Evolutionary conservation across 2,888 invertebrate species (phyloP).

Genomic region (Eueremaeus valkanovi): DNA sequence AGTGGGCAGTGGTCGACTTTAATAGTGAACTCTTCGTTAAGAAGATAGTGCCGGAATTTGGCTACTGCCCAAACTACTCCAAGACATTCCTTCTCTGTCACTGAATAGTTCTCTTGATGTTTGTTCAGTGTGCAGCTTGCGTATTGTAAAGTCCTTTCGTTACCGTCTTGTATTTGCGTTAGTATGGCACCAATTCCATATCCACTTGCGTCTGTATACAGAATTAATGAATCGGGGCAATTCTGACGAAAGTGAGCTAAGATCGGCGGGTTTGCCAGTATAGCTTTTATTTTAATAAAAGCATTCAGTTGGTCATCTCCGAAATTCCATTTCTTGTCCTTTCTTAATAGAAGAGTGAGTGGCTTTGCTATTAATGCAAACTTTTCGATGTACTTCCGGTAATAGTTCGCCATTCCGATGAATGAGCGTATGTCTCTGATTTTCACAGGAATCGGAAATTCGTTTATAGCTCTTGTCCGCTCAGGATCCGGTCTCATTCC

Average conservation of each 20-base stretch:
- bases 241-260: constrained; percentile 35
- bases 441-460: constrained; percentile 29
- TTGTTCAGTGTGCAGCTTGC: constrained; percentile 40
- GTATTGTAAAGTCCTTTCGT: neutral
- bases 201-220: too few relatives aligned
- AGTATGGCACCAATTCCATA: constrained; percentile 26
- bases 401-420: constrained; percentile 35
- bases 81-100: too few relatives aligned
- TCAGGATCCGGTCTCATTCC: constrained; percentile 2
- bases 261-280: constrained; percentile 43
- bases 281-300: constrained; percentile 40
- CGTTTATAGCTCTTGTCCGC: neutral
- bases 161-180: neutral
- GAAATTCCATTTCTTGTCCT: constrained; percentile 28
- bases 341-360: neutral
- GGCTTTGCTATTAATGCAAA: constrained; percentile 36
- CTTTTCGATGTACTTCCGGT: constrained; percentile 35
- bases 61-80: constrained; percentile 52
- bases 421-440: neutral
- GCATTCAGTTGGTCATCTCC: neutral
- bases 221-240: too few relatives aligned
- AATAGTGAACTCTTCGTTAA: constrained; percentile 50
- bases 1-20: constrained; percentile 55
- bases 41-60: constrained; percentile 54
- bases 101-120: constrained; percentile 52